Evolutionary conservation across 1,140 invertebrate species (phyloP).

Genomic region (Danaus plexippus): DNA sequence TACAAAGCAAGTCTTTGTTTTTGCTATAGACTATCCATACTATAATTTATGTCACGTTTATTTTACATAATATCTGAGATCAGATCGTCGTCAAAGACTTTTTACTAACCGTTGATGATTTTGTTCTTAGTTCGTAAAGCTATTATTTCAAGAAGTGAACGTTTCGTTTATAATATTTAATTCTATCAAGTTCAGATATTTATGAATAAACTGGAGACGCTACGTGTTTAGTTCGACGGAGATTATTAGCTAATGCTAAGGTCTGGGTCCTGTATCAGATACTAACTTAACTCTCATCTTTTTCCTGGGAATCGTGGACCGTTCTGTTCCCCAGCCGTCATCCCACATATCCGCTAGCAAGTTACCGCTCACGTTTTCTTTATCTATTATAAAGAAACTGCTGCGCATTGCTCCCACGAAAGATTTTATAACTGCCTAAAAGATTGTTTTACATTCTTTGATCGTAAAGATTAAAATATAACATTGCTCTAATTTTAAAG

Average conservation of each 20-base stretch:
- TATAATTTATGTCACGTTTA: too few species aligned
- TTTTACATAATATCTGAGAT: too few species aligned
- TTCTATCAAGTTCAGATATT: conserved; percentile 5
- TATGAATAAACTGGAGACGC: neutral
- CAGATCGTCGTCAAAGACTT: too few species aligned
- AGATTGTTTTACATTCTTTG: neutral
- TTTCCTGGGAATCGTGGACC: conserved; percentile 57
- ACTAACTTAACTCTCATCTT: conserved; percentile 66
- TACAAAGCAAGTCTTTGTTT: too few species aligned
- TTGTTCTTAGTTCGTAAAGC: too few species aligned
- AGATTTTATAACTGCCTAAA: conserved; percentile 70
- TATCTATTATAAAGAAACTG: conserved; percentile 70
- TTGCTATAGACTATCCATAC: too few species aligned
- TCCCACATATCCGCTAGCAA: conserved; percentile 72
- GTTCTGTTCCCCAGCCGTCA: conserved; percentile 61
- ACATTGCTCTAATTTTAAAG: too few species aligned
- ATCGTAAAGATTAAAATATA: too few species aligned
- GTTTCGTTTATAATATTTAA: too few species aligned
- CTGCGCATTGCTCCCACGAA: conserved; percentile 69
- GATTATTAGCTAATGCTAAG: conserved; percentile 8
- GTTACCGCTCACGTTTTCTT: conserved; percentile 47
- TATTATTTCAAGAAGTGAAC: too few species aligned
- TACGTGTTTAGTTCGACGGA: neutral
- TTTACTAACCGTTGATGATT: too few species aligned
- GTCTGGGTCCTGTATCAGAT: too few species aligned